phyloP scores from a whole-genome alignment of 2,888 invertebrate genomes.

The Rotaria macrura region DNA sequence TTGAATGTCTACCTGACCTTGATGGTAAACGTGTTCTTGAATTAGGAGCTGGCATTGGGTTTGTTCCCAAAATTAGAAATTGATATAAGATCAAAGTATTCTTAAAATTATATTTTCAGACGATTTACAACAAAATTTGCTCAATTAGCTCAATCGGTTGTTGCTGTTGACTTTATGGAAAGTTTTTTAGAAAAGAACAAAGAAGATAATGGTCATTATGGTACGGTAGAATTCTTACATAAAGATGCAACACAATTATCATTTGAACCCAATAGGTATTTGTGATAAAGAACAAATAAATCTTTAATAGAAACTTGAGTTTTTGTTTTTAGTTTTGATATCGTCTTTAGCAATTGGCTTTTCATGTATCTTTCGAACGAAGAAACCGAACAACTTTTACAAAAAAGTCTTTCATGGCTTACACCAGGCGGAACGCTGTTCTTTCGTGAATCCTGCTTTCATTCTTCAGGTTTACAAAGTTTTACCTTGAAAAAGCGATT shows the following conservation, averaged over 20 bases:
- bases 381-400: constrained; percentile 50
- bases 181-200: constrained; percentile 53
- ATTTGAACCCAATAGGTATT: constrained; percentile 43
- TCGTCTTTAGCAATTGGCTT: constrained; percentile 57
- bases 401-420: constrained; percentile 52
- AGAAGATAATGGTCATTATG: constrained; percentile 47
- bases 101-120: constrained; percentile 40
- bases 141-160: constrained; percentile 48
- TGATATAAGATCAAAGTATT: not conserved
- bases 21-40: constrained; percentile 51
- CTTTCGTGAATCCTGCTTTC: constrained; percentile 55
- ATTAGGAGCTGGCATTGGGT: constrained; percentile 56
- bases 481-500: no score
- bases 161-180: constrained; percentile 55
- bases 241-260: constrained; percentile 53
- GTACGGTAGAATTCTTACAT: constrained; percentile 51
- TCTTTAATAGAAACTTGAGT: no score
- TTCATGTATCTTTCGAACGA: constrained; percentile 55
- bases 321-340: constrained; percentile 48
- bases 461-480: constrained; percentile 55
- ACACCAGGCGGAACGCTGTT: constrained; percentile 52
- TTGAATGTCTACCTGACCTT: constrained; percentile 51
- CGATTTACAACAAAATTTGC: constrained; percentile 53
- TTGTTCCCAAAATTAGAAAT: constrained; percentile 32
- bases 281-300: no score